Evolutionary conservation across 2,113 vertebrate genomes (phyloP).

Genomic region (Thalassarche chlororhynchos): DNA sequence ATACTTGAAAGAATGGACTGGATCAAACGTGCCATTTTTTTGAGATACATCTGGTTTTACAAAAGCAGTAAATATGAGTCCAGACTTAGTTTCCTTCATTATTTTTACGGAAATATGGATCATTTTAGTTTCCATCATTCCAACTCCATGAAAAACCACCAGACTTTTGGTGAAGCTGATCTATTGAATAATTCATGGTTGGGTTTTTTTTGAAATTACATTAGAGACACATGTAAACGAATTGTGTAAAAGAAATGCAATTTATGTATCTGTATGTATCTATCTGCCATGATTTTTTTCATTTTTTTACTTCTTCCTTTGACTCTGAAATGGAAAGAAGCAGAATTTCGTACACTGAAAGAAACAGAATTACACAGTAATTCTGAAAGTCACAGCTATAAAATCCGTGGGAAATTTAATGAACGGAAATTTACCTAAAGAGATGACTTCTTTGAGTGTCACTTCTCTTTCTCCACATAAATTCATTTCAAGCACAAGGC

Average conservation of each 20-base stretch:
- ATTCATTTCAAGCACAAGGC: not conserved
- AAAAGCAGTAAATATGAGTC: not conserved
- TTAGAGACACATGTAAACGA: not conserved
- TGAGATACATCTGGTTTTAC: not conserved
- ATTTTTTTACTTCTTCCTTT: not conserved
- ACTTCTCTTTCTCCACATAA: not conserved
- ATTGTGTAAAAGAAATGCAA: not conserved
- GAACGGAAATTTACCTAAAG: not conserved
- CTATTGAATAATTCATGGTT: not conserved
- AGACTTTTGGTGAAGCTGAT: not conserved
- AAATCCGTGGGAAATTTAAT: not conserved
- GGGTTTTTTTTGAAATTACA: not conserved
- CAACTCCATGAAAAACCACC: not conserved
- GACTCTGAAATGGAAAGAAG: not conserved
- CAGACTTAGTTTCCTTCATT: not conserved
- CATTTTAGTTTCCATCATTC: not conserved
- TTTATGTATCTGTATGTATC: not conserved
- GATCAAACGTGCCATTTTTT: not conserved
- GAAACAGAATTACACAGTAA: not conserved
- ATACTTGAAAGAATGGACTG: not conserved
- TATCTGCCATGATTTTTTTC: not conserved
- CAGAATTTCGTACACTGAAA: not conserved
- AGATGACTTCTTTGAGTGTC: not conserved
- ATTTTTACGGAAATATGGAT: not conserved
- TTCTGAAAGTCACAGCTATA: not conserved